Percentiles rank a stretch among this genome's conserved stretches.
These are phyloP conservation scores for rabbit (Oryctolagus cuniculus) DNA, from an alignment of 2,113 vertebrate species.

Conservation along the genomic window DNA sequence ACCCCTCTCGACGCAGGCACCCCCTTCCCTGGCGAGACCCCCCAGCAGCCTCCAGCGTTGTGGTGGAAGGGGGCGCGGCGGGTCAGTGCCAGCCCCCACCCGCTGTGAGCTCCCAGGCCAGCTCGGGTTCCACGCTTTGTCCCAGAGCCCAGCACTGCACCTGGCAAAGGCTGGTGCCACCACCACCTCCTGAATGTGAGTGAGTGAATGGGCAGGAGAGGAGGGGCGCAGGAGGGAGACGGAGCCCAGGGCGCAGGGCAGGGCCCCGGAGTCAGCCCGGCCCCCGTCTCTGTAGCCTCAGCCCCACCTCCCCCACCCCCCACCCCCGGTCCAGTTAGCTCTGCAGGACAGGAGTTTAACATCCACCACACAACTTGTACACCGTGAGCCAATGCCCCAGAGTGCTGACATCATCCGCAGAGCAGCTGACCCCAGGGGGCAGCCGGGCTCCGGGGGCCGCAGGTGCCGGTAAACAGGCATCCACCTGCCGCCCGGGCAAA, in stretches of 20 bases:
- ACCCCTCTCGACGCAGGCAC: neutral
- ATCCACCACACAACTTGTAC: slow-evolving; percentile 19
- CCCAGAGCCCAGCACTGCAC: neutral
- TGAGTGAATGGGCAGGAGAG: neutral
- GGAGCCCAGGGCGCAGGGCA: neutral
- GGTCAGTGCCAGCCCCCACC: neutral
- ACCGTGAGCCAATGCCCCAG: neutral
- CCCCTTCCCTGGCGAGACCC: neutral
- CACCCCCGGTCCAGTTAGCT: neutral
- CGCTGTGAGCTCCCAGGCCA: neutral
- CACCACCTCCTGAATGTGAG: neutral
- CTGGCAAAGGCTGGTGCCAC: neutral
- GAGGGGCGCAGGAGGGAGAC: neutral
- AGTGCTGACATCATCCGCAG: slow-evolving; percentile 69
- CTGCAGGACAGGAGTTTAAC: fast-evolving
- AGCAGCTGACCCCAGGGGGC: slow-evolving; percentile 46
- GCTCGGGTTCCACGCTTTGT: neutral
- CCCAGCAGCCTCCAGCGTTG: neutral
- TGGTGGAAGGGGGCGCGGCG: too few relatives aligned
- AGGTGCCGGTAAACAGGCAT: neutral
- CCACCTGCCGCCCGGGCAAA: neutral
- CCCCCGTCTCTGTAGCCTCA: neutral
- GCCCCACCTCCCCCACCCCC: neutral
- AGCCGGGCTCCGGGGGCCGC: slow-evolving; percentile 55
- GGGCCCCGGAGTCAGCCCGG: neutral